Base-by-base conservation (phyloP, 1,140 invertebrate species). In the Leptopilina clavipes region DNA sequence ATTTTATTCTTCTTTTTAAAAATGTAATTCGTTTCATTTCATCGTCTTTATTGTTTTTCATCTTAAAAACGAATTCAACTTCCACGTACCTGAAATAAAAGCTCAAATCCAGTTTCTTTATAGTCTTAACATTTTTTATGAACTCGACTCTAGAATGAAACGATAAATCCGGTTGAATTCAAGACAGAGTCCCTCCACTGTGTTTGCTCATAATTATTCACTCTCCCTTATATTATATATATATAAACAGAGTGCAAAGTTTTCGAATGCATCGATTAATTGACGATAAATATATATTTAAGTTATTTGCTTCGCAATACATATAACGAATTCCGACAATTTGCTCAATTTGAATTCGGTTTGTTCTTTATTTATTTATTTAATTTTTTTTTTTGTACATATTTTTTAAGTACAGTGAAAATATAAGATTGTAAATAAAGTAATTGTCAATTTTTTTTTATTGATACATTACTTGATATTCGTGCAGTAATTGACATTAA, bases 131-230 rank as follows among this genome's bases (percentile, higher is more conserved):
- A 3, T 40, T 52, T 65, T 65, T 65, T 10, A 31, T 3, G 12
- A 65, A 65, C 59, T 65, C 56, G 52, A 76, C 79, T 83, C 77
- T 81, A 72, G 78, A 81, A 83, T 81, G 80, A 81, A 72, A 65
- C 81, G 79, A 83, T 78, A 43, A 77, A 79, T 76, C 70, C 71
- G 71, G 78, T 52, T 78, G 75, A 77, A 71, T 48, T 81, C 73
- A 44, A 40, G 59, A 81, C 40, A 76, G 80, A 78, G 76, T 83
- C 80, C 81, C 76, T 83, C 79, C 82, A 81, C 45, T 81, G 48
- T 81, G 56, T 83, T 83, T 83, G 81, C 82, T 83, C 82, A 81
- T 71, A 73, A 76, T 59, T 59, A 59, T 79, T 79, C 72, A 52
- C 52, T 83, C 76, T 40, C 37, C 37, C 37, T 40, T 40, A 40